A percentile compares a stretch with the other conserved stretches of the same genome.
phyloP scores from a whole-genome alignment of 2,888 invertebrate species.

The Drosophila sordidula region DNA sequence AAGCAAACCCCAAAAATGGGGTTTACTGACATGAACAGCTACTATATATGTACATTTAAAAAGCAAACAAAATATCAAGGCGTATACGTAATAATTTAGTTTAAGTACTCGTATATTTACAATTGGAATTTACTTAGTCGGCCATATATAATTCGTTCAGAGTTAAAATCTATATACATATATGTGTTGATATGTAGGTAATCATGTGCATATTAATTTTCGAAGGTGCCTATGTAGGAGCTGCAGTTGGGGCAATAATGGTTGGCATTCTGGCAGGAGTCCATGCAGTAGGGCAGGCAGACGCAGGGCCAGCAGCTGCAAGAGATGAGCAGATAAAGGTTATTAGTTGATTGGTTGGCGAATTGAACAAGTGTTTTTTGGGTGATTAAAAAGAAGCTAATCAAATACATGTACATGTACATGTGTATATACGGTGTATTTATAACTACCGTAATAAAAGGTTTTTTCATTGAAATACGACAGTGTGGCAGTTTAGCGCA shows the following conservation, averaged over 20 bases:
- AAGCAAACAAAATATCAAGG: not conserved
- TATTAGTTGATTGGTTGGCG: not conserved
- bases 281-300: slow-evolving; percentile 87
- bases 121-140: slow-evolving; percentile 25
- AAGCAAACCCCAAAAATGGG: not conserved
- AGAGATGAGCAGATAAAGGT: not conserved
- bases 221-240: slow-evolving; percentile 86
- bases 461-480: slow-evolving; percentile 14
- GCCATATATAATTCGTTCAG: slow-evolving; percentile 16
- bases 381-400: too few relatives aligned
- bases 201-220: slow-evolving; percentile 50
- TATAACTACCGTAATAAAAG: slow-evolving; percentile 4
- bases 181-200: not conserved
- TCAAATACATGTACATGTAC: too few relatives aligned
- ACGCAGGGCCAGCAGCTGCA: slow-evolving; percentile 86
- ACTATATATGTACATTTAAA: not conserved
- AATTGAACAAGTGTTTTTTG: not conserved
- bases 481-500: slow-evolving; percentile 19
- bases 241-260: slow-evolving; percentile 88
- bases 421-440: not conserved
- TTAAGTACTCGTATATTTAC: slow-evolving; percentile 29
- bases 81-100: slow-evolving; percentile 41
- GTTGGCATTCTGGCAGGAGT: slow-evolving; percentile 86
- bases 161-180: slow-evolving; percentile 15
- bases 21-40: not conserved